phyloP scores from a whole-genome alignment of 2,113 vertebrate species.

The Xiphorhynchus elegans region DNA sequence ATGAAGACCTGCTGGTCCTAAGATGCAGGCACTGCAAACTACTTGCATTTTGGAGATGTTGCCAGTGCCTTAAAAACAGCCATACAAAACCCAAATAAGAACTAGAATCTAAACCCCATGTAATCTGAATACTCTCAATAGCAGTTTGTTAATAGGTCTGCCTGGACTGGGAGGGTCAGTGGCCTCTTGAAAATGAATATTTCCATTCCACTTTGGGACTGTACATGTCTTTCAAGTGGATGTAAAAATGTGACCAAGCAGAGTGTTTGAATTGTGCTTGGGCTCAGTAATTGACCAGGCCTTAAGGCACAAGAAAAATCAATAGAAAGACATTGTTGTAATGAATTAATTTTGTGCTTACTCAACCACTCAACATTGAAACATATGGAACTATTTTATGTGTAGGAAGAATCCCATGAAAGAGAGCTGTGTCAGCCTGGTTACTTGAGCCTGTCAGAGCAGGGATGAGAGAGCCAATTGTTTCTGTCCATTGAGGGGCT shows the following conservation, averaged over 20 bases:
- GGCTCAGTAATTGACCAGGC: background rate
- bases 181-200: background rate
- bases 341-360: conserved; percentile 52
- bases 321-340: conserved; percentile 42
- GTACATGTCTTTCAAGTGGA: background rate
- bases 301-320: conserved; percentile 37
- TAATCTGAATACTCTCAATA: background rate
- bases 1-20: background rate
- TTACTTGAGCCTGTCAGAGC: conserved; percentile 21
- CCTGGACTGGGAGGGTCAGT: background rate
- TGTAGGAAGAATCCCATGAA: conserved; percentile 49
- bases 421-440: conserved; percentile 20
- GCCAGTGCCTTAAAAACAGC: background rate
- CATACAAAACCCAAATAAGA: background rate
- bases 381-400: conserved; percentile 58
- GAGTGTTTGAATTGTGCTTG: background rate
- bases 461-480: background rate
- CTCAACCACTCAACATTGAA: conserved; percentile 31
- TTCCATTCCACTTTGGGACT: background rate
- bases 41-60: background rate
- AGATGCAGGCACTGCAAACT: background rate
- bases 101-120: background rate
- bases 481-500: background rate
- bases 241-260: background rate
- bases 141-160: background rate